These are phyloP conservation scores for Bellardia bayeri DNA, from an alignment of 2,888 invertebrate species.

Conservation along the genomic window DNA sequence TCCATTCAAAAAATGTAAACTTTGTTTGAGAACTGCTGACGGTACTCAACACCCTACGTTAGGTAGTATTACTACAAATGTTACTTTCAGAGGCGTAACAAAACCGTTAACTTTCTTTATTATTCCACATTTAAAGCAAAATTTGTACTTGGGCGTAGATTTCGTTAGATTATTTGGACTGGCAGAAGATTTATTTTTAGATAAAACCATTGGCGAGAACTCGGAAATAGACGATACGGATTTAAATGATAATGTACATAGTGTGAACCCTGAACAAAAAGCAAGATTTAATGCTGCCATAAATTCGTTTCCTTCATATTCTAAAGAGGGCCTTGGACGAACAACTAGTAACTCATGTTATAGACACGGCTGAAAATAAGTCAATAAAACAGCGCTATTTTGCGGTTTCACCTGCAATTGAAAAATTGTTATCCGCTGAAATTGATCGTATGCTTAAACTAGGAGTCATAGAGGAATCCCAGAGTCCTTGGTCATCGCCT, in stretches of 20 bases:
- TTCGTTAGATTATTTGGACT: neutral
- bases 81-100: neutral
- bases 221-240: neutral
- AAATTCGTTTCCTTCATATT: neutral
- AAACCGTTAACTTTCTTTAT: neutral
- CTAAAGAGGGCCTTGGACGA: neutral
- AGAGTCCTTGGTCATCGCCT: constrained; percentile 37
- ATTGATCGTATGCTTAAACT: constrained; percentile 11
- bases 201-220: neutral
- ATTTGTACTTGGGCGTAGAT: neutral
- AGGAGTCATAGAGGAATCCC: constrained; percentile 33
- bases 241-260: neutral
- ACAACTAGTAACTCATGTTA: neutral
- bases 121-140: neutral
- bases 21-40: neutral
- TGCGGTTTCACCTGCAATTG: neutral
- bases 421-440: neutral
- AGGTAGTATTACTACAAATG: neutral
- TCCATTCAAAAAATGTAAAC: neutral
- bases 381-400: neutral
- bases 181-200: neutral
- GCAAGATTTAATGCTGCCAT: neutral
- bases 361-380: neutral
- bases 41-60: neutral
- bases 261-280: neutral